Percentiles rank a stretch among this genome's conserved stretches.
Conservation (phyloP, 2,797 vertebrate genomes). For the Gymnocypris eckloni region DNA sequence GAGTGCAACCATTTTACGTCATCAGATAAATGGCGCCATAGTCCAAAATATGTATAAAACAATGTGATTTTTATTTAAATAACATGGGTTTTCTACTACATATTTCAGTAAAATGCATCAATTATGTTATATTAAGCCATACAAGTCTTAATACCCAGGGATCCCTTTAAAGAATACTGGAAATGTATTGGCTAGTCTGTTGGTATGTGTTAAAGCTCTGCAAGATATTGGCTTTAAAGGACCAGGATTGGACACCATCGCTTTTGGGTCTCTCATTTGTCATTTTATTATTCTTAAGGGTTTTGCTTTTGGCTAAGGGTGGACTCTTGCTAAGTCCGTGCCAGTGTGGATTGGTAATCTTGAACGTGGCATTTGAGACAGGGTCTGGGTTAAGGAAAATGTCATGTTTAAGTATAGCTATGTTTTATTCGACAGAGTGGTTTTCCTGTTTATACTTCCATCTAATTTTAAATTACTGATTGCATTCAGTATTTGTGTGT, state of each 20-base stretch:
- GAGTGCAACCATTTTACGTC: no score
- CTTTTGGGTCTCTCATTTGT: not conserved
- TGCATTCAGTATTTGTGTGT: not conserved
- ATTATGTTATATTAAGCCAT: no score
- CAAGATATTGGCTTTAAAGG: not conserved
- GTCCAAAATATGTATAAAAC: no score
- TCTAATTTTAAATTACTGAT: not conserved
- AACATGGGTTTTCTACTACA: no score
- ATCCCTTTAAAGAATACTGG: not conserved
- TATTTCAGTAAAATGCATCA: no score
- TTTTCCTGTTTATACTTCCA: no score
- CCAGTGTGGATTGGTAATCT: not conserved
- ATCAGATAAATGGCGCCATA: no score
- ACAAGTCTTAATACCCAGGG: no score
- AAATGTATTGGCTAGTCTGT: not conserved
- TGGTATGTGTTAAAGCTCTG: not conserved
- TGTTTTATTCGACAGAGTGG: not conserved
- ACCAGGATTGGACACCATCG: not conserved
- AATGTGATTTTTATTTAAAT: no score
- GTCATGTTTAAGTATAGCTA: not conserved
- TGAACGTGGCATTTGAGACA: not conserved
- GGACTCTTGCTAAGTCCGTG: not conserved
- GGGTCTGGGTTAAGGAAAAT: not conserved
- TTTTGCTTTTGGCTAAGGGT: not conserved
- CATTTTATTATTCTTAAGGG: not conserved